Conservation (phyloP, 2,888 invertebrate species). For the Phrixothrix hirtus region DNA sequence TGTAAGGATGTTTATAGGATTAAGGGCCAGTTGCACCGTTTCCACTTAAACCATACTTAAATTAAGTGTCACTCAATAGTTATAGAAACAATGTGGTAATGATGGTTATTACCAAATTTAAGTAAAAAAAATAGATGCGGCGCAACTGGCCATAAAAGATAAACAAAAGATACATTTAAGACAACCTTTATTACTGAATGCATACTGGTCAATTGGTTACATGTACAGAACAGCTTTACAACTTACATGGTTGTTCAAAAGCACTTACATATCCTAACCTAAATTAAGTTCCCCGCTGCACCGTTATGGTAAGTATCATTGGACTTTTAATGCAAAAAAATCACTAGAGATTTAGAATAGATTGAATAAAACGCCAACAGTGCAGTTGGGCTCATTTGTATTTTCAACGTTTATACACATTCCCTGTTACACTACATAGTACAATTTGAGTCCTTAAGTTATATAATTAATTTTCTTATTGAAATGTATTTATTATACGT, state of each 20-base stretch:
- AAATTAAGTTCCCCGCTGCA: conserved; percentile 52
- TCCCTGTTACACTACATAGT: conserved; percentile 46
- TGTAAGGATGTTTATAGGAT: conserved; percentile 96
- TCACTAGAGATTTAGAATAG: conserved; percentile 46
- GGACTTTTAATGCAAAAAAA: conserved; percentile 28
- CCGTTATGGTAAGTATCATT: conserved; percentile 38
- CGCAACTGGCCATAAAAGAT: conserved; percentile 8
- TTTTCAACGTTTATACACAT: conserved; percentile 33
- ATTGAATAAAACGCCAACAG: conserved; percentile 43
- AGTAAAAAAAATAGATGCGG: too few species aligned
- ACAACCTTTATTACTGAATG: conserved; percentile 63
- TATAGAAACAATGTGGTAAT: too few species aligned
- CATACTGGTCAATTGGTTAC: conserved; percentile 61
- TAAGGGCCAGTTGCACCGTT: too few species aligned
- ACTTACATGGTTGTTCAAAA: conserved; percentile 56
- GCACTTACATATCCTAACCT: conserved; percentile 58
- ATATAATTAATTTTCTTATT: conserved; percentile 48
- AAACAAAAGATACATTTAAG: conserved; percentile 53
- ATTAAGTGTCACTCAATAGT: background rate
- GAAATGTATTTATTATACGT: conserved; percentile 53
- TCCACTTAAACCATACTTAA: too few species aligned
- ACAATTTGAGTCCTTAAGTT: conserved; percentile 54
- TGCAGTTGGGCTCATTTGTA: conserved; percentile 45
- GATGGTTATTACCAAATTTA: too few species aligned
- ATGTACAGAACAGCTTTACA: conserved; percentile 58